Evolutionary conservation across 2,113 vertebrate species (phyloP).

Genomic region (Pao palembangensis): DNA sequence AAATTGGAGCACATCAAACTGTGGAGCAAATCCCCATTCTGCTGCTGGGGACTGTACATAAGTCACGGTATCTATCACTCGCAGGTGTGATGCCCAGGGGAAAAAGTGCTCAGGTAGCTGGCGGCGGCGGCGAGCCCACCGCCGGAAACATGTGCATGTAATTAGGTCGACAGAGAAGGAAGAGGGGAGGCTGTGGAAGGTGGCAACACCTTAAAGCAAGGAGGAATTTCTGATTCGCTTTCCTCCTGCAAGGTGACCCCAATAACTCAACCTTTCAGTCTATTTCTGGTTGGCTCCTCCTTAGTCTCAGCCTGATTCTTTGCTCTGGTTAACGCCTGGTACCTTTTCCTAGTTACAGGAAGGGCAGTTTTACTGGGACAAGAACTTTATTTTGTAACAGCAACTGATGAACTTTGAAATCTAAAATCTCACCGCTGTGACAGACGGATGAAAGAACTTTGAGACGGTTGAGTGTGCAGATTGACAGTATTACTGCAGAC

Average conservation of each 20-base stretch:
- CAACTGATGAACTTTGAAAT: background rate
- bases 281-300: slow-evolving; percentile 74
- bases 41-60: slow-evolving; percentile 67
- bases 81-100: slow-evolving; percentile 72
- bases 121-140: slow-evolving; percentile 58
- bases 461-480: background rate
- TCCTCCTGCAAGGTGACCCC: slow-evolving; percentile 81
- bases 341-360: slow-evolving; percentile 49
- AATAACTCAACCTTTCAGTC: slow-evolving; percentile 79
- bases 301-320: slow-evolving; percentile 63
- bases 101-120: slow-evolving; percentile 68
- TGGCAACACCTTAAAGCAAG: slow-evolving; percentile 72
- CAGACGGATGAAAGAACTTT: background rate
- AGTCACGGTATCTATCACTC: slow-evolving; percentile 77
- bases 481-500: too few relatives aligned
- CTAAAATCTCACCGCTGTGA: too few relatives aligned
- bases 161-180: slow-evolving; percentile 80
- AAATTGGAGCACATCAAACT: slow-evolving; percentile 82
- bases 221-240: slow-evolving; percentile 71
- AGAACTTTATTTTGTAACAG: background rate
- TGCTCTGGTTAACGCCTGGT: slow-evolving; percentile 69
- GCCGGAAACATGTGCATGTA: slow-evolving; percentile 75
- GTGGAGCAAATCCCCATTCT: slow-evolving; percentile 75
- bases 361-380: slow-evolving; percentile 39
- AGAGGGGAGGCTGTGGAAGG: slow-evolving; percentile 69